A percentile compares a stretch with the other conserved stretches of the same genome.
Evolutionary conservation across 2,888 invertebrate genomes (phyloP).

Genomic region (Mythimna lalbum): DNA sequence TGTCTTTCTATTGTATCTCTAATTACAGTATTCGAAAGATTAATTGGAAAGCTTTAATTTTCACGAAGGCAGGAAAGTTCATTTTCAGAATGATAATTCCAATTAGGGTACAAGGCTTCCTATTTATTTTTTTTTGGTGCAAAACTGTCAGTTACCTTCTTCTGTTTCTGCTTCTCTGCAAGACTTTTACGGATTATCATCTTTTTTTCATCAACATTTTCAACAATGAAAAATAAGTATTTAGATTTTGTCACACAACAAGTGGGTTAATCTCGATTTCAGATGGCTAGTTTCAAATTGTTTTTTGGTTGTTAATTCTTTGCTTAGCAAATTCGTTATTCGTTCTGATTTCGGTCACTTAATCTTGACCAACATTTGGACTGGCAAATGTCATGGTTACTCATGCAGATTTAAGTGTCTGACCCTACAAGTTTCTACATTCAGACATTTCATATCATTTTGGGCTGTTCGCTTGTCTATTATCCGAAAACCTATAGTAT

Average conservation of each 20-base stretch:
- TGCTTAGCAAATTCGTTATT: conserved; percentile 29
- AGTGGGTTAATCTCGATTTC: background rate
- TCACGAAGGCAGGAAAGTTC: background rate
- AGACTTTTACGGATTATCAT: background rate
- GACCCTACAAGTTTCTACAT: background rate
- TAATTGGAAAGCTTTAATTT: background rate
- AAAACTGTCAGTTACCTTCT: too few species aligned
- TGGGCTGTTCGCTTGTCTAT: too few species aligned
- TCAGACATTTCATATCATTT: background rate
- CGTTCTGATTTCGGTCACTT: conserved; percentile 2
- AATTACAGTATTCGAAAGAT: too few species aligned
- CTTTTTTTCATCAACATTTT: background rate
- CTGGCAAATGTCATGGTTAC: background rate
- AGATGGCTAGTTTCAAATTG: conserved; percentile 7
- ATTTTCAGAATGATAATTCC: background rate
- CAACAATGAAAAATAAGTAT: background rate
- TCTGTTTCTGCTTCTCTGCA: too few species aligned
- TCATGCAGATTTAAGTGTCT: too few species aligned
- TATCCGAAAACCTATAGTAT: too few species aligned
- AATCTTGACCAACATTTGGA: background rate
- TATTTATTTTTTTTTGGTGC: background rate
- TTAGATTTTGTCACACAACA: background rate
- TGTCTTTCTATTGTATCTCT: too few species aligned
- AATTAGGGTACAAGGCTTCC: background rate
- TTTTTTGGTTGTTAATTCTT: conserved; percentile 8